A percentile compares a stretch with the other conserved stretches of the same genome.
Evolutionary conservation across 2,113 vertebrate species (phyloP).

Genomic region (Elachura formosa): DNA sequence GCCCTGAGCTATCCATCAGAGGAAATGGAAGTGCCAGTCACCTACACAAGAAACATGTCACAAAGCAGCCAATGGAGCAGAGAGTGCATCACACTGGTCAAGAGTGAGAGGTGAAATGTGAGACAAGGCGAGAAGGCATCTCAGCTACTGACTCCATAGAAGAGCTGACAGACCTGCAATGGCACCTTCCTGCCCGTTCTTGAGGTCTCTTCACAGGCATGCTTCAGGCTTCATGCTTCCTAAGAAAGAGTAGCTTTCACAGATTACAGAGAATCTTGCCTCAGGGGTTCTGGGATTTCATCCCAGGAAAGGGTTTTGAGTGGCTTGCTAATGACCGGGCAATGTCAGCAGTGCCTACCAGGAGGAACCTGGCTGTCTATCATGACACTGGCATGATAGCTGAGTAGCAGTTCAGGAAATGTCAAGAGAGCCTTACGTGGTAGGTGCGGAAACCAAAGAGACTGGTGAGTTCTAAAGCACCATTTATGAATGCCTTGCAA

Average conservation of each 20-base stretch:
- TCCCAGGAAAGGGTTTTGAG: background rate
- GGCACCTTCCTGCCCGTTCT: background rate
- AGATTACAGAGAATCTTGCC: background rate
- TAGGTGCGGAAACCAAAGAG: background rate
- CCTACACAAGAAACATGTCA: background rate
- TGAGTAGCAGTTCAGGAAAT: background rate
- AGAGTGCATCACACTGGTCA: background rate
- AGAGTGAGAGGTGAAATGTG: background rate
- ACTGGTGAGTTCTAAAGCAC: background rate
- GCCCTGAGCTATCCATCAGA: background rate
- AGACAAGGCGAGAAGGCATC: background rate
- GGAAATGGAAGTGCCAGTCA: background rate
- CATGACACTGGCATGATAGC: background rate
- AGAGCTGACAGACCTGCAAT: background rate
- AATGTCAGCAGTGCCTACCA: background rate
- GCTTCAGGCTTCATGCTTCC: background rate
- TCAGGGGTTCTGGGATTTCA: background rate
- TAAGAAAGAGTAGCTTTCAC: background rate
- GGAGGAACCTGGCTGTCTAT: background rate
- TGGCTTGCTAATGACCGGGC: background rate
- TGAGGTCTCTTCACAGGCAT: background rate
- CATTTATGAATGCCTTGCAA: background rate
- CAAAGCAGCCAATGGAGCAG: background rate
- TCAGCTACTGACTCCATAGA: background rate
- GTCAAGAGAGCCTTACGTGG: background rate